phyloP scores from a whole-genome alignment of 2,888 invertebrate species.

The Hipparchia sbordonii region DNA sequence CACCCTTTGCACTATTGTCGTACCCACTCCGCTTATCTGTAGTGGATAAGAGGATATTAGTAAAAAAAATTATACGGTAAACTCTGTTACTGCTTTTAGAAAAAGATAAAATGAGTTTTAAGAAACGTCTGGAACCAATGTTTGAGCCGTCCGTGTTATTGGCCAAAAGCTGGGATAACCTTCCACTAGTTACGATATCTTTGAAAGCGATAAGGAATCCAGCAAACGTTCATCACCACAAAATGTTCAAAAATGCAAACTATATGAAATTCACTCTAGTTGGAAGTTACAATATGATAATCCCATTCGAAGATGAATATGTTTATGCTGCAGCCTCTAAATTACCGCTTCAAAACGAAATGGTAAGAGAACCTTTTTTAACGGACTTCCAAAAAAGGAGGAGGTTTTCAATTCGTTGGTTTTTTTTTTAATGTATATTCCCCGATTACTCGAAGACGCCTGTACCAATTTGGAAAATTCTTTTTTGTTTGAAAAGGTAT shows the following conservation, averaged over 20 bases:
- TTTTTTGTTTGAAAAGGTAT: too few relatives aligned
- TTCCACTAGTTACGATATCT: slow-evolving; percentile 63
- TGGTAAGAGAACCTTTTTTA: slow-evolving; percentile 47
- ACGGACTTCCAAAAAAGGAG: too few relatives aligned
- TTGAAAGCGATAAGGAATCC: slow-evolving; percentile 51
- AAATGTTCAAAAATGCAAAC: slow-evolving; percentile 56
- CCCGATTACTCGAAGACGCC: too few relatives aligned
- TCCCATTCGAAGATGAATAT: slow-evolving; percentile 51
- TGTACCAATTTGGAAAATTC: too few relatives aligned
- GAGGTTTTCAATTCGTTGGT: too few relatives aligned
- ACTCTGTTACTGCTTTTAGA: slow-evolving; percentile 46
- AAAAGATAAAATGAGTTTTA: slow-evolving; percentile 52
- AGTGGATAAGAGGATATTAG: too few relatives aligned
- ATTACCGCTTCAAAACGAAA: slow-evolving; percentile 52
- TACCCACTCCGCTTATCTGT: too few relatives aligned
- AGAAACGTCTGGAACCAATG: slow-evolving; percentile 65
- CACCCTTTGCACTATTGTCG: too few relatives aligned
- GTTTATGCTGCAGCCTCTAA: slow-evolving; percentile 62
- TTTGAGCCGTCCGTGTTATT: slow-evolving; percentile 47
- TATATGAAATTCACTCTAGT: slow-evolving; percentile 64
- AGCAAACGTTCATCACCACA: slow-evolving; percentile 55
- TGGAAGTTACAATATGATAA: slow-evolving; percentile 62
- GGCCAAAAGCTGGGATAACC: slow-evolving; percentile 68
- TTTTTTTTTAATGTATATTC: too few relatives aligned
- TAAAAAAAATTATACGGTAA: too few relatives aligned